Evolutionary conservation across 1,140 invertebrate genomes (phyloP), one percentile per base, ranked within the genome.

Genomic region (Coenobita brevimanus): DNA sequence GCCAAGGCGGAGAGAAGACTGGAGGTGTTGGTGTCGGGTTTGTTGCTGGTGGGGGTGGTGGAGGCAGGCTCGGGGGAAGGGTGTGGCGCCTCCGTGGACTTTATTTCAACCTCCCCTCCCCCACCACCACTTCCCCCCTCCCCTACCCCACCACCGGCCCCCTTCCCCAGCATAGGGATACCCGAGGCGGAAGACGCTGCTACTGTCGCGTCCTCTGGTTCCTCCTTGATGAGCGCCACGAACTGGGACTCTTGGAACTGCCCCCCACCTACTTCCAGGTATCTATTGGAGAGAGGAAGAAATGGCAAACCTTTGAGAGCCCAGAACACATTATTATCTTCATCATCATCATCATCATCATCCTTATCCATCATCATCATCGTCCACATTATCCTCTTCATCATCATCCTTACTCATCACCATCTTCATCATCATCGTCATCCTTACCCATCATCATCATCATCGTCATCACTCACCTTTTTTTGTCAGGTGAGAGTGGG

Each of bases 1-100:
- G 90, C 90, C 15, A 91, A 69, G 6, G 90, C 90, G 15, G 90
- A 91, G 43, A 91, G 84, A 4, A 91, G 75, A 33, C 88, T 89
- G 38, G 89, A 89, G 21, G 89, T 89, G 64, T 89, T 87, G 33
- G 69, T 89, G 79, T 91, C 90, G 6, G 6, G 6, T 50, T 50
- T 50, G 46, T 6, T 50, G 4, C 27, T 33, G 24, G 60, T 57
- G 60, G 3, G 36, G 46, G 46, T 50, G 4, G 41, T 33, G 24
- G 60, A 54, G 60, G 3, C 54, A 13, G 60, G 54, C 0, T 86
- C 71, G 33, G 83, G 83, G 50, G 85, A 82, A 0, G 69, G 80
- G 57, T 79, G 60, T 0, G 62, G 2, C 0, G 36, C 43, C 3
- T 89, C 84, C 33, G 27, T 57, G 38, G 85, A 78, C 13, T 76